Evolutionary conservation across 2,113 vertebrate genomes (phyloP).

Genomic region (Macrotis lagotis): DNA sequence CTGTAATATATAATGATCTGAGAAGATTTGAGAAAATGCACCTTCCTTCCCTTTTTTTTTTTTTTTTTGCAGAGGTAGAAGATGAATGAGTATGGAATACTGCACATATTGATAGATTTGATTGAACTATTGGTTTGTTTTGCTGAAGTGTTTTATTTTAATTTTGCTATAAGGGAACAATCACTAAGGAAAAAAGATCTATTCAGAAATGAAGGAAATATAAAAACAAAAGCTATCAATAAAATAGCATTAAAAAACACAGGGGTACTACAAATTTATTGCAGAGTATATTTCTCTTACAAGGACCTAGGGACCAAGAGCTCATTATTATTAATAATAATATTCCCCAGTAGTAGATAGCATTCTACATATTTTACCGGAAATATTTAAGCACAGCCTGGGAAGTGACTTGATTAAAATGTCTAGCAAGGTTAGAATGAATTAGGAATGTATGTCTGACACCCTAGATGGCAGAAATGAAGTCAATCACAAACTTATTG

Average conservation of each 20-base stretch:
- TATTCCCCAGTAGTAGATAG: background rate
- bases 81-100: background rate
- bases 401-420: background rate
- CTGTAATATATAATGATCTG: too few species aligned
- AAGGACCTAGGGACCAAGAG: background rate
- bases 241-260: background rate
- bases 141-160: background rate
- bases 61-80: background rate
- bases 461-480: background rate
- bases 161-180: background rate
- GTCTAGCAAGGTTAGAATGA: background rate
- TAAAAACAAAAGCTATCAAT: background rate
- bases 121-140: background rate
- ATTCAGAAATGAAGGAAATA: background rate
- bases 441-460: background rate
- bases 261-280: background rate
- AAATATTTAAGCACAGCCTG: background rate
- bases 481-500: background rate
- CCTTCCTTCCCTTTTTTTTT: too few species aligned
- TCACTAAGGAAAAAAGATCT: background rate
- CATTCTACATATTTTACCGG: background rate
- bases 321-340: background rate
- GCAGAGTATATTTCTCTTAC: background rate
- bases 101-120: background rate
- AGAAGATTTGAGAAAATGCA: too few species aligned